Evolutionary conservation across 2,113 vertebrate species (phyloP), one percentile per base, ranked within the genome.

Genomic region (Ctenodactylus gundi): DNA sequence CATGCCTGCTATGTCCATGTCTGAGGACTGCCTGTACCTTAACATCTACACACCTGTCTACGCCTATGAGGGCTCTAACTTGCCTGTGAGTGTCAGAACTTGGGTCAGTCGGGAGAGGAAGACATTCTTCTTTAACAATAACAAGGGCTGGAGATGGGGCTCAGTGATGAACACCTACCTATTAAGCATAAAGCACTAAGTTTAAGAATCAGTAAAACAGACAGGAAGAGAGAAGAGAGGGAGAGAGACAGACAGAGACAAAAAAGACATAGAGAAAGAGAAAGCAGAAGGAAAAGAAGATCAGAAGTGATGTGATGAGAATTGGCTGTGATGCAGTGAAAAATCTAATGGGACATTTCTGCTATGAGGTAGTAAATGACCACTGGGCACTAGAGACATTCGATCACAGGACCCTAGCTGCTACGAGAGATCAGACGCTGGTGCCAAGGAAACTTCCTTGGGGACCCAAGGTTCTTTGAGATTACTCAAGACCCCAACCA

Each of bases 1-100:
- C 36, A 10, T 58, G 29, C 62, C 70, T 18, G 2, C 39, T 6
- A 46, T 44, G 20, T 2, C 85, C 46, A 0, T 75, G 36, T 98
- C 97, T 13, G 98, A 98, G 94, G 97, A 98, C 39, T 98, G 98
- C 73, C 68, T 98, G n/a, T 98, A 98, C 85, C 95, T 98, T 55
- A 98, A 91, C 41, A 65, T 98, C 64, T 96, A 98, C 9, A 92
- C 93, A 14, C 98, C 97, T 0, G 0, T 87, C 68, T 23, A 93
- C 17, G 10, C 96, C 80, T 62, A 49, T 27, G 10, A 81, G 62
- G 77, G 85, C 25, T 65, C 94, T 65, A 96, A 93, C 62, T 78
- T 98, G 46, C 97, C 98, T 31, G 97, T 98, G 95, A 97, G 98
- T 53, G 18, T 27, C 57, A 77, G 12, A 1, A 23, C 21, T 49